A percentile compares a stretch with the other conserved stretches of the same genome.
Evolutionary conservation across 2,797 vertebrate species (phyloP).

Genomic region (Sternotherus odoratus): DNA sequence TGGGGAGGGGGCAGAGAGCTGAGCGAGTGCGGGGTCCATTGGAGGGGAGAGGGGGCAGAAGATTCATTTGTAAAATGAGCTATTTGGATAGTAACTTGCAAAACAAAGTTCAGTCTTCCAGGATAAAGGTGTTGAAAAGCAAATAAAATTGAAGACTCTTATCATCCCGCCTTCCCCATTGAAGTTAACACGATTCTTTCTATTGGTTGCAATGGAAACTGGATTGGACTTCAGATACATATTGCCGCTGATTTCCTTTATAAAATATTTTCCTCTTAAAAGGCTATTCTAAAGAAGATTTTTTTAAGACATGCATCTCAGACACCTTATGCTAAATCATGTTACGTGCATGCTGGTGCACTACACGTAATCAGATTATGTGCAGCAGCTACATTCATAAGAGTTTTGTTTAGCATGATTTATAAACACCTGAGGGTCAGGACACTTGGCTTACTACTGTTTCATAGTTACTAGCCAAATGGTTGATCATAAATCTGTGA

Average conservation of each 20-base stretch:
- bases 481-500: not conserved
- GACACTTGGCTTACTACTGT: not conserved
- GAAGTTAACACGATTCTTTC: not conserved
- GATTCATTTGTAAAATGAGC: not conserved
- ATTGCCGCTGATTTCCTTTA: not conserved
- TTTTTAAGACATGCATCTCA: not conserved
- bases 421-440: not conserved
- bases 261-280: not conserved
- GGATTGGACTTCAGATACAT: not conserved
- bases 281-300: not conserved
- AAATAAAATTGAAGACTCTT: not conserved
- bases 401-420: not conserved
- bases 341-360: not conserved
- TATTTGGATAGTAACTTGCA: not conserved
- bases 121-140: not conserved
- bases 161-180: not conserved
- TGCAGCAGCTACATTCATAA: not conserved
- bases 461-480: slow-evolving; percentile 6
- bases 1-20: too few relatives aligned
- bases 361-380: not conserved
- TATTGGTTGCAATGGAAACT: not conserved
- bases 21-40: too few relatives aligned
- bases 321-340: not conserved
- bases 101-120: not conserved
- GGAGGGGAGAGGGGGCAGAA: too few relatives aligned